phyloP scores from a whole-genome alignment of 1,140 invertebrate genomes.

The Uloborus diversus region DNA sequence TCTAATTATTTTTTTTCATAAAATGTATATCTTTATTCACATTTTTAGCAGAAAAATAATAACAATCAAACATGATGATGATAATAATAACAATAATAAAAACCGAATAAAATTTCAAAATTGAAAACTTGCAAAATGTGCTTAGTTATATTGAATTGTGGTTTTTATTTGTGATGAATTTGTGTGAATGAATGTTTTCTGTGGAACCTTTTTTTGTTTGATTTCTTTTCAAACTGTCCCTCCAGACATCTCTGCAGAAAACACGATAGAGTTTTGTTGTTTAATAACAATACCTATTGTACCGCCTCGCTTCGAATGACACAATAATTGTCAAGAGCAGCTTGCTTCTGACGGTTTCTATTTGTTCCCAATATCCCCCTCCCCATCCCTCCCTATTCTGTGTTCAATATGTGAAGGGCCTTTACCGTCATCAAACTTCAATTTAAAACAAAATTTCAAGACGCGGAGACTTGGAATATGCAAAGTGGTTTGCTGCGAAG shows the following conservation, averaged over 20 bases:
- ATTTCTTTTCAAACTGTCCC: slow-evolving; percentile 31
- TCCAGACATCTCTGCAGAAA: neutral
- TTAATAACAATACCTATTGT: slow-evolving; percentile 41
- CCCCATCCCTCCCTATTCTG: neutral
- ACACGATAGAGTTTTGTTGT: slow-evolving; percentile 8
- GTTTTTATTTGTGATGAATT: no score
- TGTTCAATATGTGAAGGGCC: slow-evolving; percentile 14
- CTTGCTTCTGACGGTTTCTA: slow-evolving; percentile 42
- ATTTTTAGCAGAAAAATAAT: no score
- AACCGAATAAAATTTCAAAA: no score
- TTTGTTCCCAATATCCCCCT: slow-evolving; percentile 8
- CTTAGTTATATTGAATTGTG: no score
- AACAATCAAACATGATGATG: no score
- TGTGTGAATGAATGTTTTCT: no score
- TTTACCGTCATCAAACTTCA: slow-evolving; percentile 46
- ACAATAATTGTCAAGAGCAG: slow-evolving; percentile 51
- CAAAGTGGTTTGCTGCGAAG: slow-evolving; percentile 37
- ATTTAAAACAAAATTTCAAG: slow-evolving; percentile 52
- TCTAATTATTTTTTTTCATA: no score
- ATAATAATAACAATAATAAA: no score
- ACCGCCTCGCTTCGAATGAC: slow-evolving; percentile 13
- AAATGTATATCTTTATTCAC: no score
- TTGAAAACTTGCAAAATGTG: no score
- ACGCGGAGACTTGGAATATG: slow-evolving; percentile 24
- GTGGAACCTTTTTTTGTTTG: no score